These are phyloP conservation scores for Ammospiza nelsoni DNA, from an alignment of 2,113 vertebrate species.

Conservation along the genomic window DNA sequence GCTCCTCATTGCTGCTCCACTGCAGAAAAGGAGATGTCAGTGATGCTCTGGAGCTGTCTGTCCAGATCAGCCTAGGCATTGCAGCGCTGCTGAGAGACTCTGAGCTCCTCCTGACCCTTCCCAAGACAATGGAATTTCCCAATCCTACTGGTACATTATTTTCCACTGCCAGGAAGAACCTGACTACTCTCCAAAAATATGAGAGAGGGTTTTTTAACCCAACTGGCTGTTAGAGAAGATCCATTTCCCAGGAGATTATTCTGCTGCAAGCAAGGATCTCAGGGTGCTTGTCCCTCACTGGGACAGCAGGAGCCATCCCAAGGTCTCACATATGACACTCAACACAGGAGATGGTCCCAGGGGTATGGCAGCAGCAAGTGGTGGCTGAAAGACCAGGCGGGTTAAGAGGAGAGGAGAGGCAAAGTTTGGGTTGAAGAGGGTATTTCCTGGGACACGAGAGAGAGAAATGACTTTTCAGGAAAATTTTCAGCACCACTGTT, in stretches of 20 bases:
- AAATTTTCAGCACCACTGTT: not conserved
- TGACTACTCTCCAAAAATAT: not conserved
- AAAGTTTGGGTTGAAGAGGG: not conserved
- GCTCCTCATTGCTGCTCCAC: not conserved
- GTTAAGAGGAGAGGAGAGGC: not conserved
- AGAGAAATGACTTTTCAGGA: not conserved
- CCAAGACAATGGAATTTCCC: not conserved
- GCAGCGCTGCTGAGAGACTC: not conserved
- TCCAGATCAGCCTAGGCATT: not conserved
- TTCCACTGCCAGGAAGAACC: not conserved
- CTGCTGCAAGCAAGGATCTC: not conserved
- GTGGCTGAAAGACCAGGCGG: not conserved
- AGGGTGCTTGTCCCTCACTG: not conserved
- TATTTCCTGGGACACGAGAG: not conserved
- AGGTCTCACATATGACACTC: fast-evolving
- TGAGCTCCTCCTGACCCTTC: not conserved
- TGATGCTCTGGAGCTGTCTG: not conserved
- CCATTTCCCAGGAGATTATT: not conserved
- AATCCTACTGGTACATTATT: not conserved
- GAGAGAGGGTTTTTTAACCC: not conserved
- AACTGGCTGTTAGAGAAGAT: not conserved
- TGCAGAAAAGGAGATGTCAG: not conserved
- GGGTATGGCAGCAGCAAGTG: not conserved
- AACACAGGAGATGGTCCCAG: not conserved
- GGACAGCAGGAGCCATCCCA: not conserved